phyloP scores from a whole-genome alignment of 2,113 vertebrate genomes.

The Ondatra zibethicus region DNA sequence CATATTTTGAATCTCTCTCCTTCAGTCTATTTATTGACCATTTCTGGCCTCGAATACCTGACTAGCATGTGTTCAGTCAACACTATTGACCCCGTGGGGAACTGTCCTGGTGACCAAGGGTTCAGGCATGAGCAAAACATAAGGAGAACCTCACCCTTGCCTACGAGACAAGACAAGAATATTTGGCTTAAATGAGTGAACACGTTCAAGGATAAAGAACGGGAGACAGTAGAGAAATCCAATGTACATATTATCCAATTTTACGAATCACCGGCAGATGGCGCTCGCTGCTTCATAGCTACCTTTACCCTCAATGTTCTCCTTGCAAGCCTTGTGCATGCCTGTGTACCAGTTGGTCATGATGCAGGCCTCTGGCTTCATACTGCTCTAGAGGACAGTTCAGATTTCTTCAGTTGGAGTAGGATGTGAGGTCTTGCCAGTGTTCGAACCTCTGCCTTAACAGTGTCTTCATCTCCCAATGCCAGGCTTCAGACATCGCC shows the following conservation, averaged over 20 bases:
- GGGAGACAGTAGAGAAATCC: neutral
- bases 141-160: neutral
- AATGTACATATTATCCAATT: neutral
- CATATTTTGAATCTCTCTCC: neutral
- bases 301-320: neutral
- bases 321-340: no score
- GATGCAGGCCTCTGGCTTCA: neutral
- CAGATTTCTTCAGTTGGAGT: neutral
- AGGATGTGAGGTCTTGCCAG: neutral
- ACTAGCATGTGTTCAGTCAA: neutral
- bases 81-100: neutral
- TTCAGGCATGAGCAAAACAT: neutral
- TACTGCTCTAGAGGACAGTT: neutral
- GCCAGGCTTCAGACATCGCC: neutral
- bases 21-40: neutral
- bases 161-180: neutral
- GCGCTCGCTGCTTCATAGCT: neutral
- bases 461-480: neutral
- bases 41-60: neutral
- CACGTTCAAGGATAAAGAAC: neutral
- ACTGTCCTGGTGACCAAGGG: neutral
- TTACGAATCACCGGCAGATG: neutral
- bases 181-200: neutral
- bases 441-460: neutral
- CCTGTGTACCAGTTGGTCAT: accelerated